These are phyloP conservation scores for Drosophila orosa DNA, from an alignment of 1,140 invertebrate species.

Conservation along the genomic window DNA sequence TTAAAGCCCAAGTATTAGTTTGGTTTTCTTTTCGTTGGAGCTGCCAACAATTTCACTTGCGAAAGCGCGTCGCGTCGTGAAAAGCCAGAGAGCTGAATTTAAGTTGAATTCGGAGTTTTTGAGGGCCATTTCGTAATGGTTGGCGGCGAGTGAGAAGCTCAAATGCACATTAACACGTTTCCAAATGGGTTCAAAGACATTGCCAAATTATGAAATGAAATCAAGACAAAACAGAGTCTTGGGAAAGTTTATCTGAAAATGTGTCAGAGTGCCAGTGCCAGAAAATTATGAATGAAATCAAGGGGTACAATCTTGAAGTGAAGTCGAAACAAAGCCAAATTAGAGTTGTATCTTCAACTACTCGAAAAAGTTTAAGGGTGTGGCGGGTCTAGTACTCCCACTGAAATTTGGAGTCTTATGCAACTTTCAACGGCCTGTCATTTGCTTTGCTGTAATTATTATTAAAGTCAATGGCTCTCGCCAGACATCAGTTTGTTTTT, in stretches of 20 bases:
- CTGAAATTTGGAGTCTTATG: slow-evolving; percentile 14
- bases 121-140: slow-evolving; percentile 54
- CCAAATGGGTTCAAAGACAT: slow-evolving; percentile 68
- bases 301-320: slow-evolving; percentile 30
- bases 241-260: slow-evolving; percentile 72
- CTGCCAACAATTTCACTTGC: slow-evolving; percentile 70
- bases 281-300: slow-evolving; percentile 60
- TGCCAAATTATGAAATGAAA: slow-evolving; percentile 55
- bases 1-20: slow-evolving; percentile 12
- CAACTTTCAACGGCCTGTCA: slow-evolving; percentile 13
- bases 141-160: slow-evolving; percentile 47
- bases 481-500: slow-evolving; percentile 4
- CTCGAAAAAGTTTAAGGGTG: slow-evolving; percentile 33
- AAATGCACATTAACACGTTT: slow-evolving; percentile 71
- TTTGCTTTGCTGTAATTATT: slow-evolving; percentile 20
- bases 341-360: slow-evolving; percentile 39
- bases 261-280: slow-evolving; percentile 63
- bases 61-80: slow-evolving; percentile 40
- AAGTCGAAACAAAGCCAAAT: slow-evolving; percentile 41
- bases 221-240: slow-evolving; percentile 42
- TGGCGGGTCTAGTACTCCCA: not conserved
- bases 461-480: slow-evolving; percentile 18
- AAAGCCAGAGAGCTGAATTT: slow-evolving; percentile 39
- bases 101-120: slow-evolving; percentile 44
- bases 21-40: slow-evolving; percentile 45